These are phyloP conservation scores for Drosophila anomalata DNA, from an alignment of 2,888 invertebrate species.

Conservation along the genomic window DNA sequence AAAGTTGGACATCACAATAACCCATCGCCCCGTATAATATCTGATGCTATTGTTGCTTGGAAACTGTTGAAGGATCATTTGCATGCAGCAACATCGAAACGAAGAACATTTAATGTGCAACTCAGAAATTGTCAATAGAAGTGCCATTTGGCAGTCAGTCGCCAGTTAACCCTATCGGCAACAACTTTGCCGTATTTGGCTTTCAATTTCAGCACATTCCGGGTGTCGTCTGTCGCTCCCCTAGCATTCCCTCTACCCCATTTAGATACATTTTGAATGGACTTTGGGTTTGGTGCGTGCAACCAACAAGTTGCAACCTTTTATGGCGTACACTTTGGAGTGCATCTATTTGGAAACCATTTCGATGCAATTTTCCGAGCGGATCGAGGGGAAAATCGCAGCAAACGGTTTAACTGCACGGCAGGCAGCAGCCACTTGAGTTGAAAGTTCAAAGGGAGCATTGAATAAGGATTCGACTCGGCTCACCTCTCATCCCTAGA, in stretches of 20 bases:
- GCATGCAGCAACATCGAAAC: constrained; percentile 24
- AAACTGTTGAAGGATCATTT: constrained; percentile 35
- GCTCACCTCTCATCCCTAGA: not conserved
- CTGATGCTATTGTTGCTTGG: constrained; percentile 10
- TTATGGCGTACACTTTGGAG: constrained; percentile 44
- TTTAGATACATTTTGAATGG: constrained; percentile 47
- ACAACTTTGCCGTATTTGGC: constrained; percentile 15
- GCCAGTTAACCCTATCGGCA: constrained; percentile 17
- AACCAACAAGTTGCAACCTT: constrained; percentile 64
- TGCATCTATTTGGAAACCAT: constrained; percentile 60
- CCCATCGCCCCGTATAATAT: constrained; percentile 16
- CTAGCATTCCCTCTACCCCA: constrained; percentile 15
- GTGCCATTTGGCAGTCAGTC: constrained; percentile 25
- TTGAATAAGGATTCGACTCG: constrained; percentile 19
- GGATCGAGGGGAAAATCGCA: constrained; percentile 19
- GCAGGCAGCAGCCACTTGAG: constrained; percentile 42
- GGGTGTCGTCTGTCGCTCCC: constrained; percentile 7
- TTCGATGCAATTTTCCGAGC: constrained; percentile 54
- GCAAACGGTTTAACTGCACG: constrained; percentile 8
- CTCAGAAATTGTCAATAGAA: constrained; percentile 24
- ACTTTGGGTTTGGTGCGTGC: constrained; percentile 39
- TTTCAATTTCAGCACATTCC: constrained; percentile 44
- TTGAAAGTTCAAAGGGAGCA: constrained; percentile 27
- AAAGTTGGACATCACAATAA: constrained; percentile 12
- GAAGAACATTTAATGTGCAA: constrained; percentile 32